These are phyloP conservation scores for Penaeus japonicus DNA, from an alignment of 1,140 invertebrate species.

Conservation along the genomic window DNA sequence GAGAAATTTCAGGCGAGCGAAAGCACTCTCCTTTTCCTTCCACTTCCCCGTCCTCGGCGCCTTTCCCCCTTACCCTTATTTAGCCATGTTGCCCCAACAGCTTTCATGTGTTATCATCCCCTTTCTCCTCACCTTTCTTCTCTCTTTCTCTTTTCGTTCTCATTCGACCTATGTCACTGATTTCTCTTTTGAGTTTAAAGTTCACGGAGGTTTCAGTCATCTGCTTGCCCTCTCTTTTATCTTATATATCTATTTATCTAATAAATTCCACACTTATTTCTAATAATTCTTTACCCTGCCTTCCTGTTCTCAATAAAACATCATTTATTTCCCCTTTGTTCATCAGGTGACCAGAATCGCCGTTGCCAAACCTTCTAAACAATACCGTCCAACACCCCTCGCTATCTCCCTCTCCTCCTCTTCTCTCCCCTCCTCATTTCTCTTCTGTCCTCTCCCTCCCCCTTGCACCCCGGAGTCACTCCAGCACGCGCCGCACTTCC, in stretches of 20 bases:
- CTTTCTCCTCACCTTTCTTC: neutral
- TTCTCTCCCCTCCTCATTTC: neutral
- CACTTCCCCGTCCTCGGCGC: neutral
- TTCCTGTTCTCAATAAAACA: too few species aligned
- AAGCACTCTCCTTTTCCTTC: neutral
- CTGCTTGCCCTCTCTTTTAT: neutral
- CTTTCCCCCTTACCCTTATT: neutral
- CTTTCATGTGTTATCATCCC: neutral
- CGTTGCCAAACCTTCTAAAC: too few species aligned
- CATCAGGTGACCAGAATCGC: too few species aligned
- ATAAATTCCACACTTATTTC: too few species aligned
- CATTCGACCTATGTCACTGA: neutral
- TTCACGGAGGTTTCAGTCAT: neutral
- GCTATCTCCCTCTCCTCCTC: neutral
- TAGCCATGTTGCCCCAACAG: neutral
- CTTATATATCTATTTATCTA: too few species aligned
- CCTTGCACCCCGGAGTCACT: neutral
- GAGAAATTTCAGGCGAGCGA: too few species aligned
- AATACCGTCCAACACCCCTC: too few species aligned
- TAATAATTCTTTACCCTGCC: too few species aligned
- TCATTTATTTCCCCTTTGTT: too few species aligned
- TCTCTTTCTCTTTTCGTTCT: neutral
- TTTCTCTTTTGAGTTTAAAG: too few species aligned
- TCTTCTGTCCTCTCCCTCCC: neutral
- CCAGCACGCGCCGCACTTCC: too few species aligned